Conservation (phyloP, 2,797 vertebrate genomes). For the Sebastes vulpes region DNA sequence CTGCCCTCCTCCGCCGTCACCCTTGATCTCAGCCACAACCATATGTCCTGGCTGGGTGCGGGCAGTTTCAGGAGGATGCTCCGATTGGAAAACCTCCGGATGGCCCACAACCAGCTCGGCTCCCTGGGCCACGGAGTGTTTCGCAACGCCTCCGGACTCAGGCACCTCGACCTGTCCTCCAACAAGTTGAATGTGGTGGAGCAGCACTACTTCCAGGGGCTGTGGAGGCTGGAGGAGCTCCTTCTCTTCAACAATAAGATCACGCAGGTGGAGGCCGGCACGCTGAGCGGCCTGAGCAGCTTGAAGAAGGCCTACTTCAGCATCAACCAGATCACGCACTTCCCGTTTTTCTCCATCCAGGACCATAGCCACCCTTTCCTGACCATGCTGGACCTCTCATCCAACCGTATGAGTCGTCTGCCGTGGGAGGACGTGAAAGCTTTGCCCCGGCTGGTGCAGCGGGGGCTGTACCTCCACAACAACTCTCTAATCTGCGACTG, state of each 20-base stretch:
- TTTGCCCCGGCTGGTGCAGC: conserved; percentile 89
- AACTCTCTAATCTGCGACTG: conserved; percentile 94
- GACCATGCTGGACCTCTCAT: conserved; percentile 93
- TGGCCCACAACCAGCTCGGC: conserved; percentile 89
- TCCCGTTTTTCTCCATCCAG: conserved; percentile 91
- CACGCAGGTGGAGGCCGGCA: conserved; percentile 82
- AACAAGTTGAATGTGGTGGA: conserved; percentile 88
- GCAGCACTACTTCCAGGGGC: conserved; percentile 88
- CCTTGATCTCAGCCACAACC: conserved; percentile 94
- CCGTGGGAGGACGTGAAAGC: conserved; percentile 87
- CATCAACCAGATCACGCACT: conserved; percentile 90
- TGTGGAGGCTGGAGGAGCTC: conserved; percentile 91
- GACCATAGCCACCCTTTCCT: conserved; percentile 88
- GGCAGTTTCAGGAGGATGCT: conserved; percentile 85
- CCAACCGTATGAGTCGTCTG: conserved; percentile 89
- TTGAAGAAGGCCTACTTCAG: conserved; percentile 92
- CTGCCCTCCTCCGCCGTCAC: conserved; percentile 84
- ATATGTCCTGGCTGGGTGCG: conserved; percentile 84
- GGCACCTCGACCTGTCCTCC: conserved; percentile 93
- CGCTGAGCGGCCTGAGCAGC: conserved; percentile 84
- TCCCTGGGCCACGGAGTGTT: conserved; percentile 84
- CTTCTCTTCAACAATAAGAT: conserved; percentile 94
- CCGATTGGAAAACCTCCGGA: conserved; percentile 86
- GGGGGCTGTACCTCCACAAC: conserved; percentile 94
- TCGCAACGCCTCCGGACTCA: conserved; percentile 87